Conservation (phyloP, 2,113 vertebrate genomes). For the Rhea americana region DNA sequence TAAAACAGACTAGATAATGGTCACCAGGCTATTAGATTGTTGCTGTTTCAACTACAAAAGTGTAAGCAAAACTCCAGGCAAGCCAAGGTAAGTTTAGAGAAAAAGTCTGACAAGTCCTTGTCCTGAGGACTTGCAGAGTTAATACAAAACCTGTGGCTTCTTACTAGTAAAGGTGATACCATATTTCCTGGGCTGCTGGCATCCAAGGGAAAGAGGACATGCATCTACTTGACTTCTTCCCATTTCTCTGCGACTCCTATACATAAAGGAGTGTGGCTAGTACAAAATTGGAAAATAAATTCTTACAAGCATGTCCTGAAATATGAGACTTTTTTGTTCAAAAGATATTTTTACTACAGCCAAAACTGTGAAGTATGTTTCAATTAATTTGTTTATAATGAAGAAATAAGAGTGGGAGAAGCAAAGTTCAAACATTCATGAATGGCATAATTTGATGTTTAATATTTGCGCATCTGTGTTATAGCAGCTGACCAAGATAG, state of each 20-base stretch:
- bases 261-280: background rate
- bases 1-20: background rate
- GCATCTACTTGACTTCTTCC: background rate
- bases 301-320: background rate
- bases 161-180: background rate
- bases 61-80: background rate
- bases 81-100: background rate
- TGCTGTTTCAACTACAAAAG: background rate
- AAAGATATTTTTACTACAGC: background rate
- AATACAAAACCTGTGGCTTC: background rate
- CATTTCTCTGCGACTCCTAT: background rate
- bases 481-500: background rate
- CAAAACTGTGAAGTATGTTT: background rate
- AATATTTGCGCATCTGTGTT: background rate
- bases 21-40: background rate
- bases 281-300: background rate
- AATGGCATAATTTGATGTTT: background rate
- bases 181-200: background rate
- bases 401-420: background rate
- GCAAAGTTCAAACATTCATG: background rate
- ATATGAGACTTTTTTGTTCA: background rate
- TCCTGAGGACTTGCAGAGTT: background rate
- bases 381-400: background rate
- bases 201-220: background rate
- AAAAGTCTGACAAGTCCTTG: background rate